Conservation (phyloP, 2,113 vertebrate genomes). For the Agapornis roseicollis region DNA sequence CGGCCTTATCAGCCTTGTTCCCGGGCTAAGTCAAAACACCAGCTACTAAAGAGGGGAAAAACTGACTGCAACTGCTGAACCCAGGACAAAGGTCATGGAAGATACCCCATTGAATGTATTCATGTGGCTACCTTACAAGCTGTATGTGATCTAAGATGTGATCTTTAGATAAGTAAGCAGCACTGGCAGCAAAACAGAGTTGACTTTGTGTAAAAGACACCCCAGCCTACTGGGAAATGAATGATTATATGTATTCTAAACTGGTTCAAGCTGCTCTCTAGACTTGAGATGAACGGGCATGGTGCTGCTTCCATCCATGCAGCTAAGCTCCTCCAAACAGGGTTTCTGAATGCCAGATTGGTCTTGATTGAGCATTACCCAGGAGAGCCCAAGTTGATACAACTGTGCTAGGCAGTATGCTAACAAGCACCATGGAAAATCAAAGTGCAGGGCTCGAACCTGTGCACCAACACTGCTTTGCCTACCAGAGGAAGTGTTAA, state of each 20-base stretch:
- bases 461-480: not conserved
- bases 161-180: not conserved
- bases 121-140: not conserved
- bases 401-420: not conserved
- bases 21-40: no score
- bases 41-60: no score
- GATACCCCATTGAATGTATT: not conserved
- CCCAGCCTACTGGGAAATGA: not conserved
- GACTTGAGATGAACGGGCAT: not conserved
- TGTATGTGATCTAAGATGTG: not conserved
- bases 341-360: not conserved
- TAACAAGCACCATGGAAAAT: not conserved
- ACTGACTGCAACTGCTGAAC: no score
- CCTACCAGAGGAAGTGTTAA: not conserved
- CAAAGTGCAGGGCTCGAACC: not conserved
- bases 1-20: no score
- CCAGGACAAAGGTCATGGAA: no score
- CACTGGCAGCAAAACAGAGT: not conserved
- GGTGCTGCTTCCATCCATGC: not conserved
- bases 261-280: not conserved
- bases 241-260: not conserved
- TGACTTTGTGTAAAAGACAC: not conserved
- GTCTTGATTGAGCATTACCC: not conserved
- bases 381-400: not conserved
- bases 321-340: not conserved